Base-by-base conservation (phyloP, 1,140 invertebrate genomes). In the Camponotus pennsylvanicus region DNA sequence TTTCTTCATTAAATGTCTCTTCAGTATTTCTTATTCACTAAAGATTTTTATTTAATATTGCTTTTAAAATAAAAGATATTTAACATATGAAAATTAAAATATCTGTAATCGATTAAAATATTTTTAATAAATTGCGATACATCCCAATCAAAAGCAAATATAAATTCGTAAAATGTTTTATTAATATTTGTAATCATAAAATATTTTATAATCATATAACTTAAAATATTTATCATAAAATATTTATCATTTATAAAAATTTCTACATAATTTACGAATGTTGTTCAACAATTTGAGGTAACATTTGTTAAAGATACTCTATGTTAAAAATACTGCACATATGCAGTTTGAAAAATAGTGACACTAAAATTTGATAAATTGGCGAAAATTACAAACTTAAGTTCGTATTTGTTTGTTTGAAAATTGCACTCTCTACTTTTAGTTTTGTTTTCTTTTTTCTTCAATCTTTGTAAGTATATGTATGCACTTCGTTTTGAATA, bases 111-210 rank as follows among this genome's bases (percentile, higher is more conserved):
- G 27, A 63, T 77, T 37, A 37, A 49, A 37, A 13, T 49, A 18
- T 27, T 7, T 67, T 63, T 34, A 34, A 78, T 49, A 64, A 42
- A 21, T 78, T 52, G 32, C 32, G 42, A 67, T 13, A 37, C 34
- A 9, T 52, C 0, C 34, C 64, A 7, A 76, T 76, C 40, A 64
- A 78, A 78, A 77, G 15, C 45, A 15, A 64, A 9, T 21, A 34
- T 34, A 45, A 34, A 42, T 18, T 66, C 0, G 9, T 76, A 9
- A 27, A 61, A 42, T 77, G n/a, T 9, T 27, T 66, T 64, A 8
- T 78, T 40, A 15, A 3, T 27, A 59, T 57, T 40, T 1, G 6
- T 59, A 63, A 63, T 76, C 3, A 55, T 55, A 37, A 21, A 21
- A 21, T 21, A 21, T 21, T 57, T 40, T 1, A 4, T 59, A 63